Conservation (phyloP, 2,888 invertebrate genomes). For the Diachrysia chrysitis region DNA sequence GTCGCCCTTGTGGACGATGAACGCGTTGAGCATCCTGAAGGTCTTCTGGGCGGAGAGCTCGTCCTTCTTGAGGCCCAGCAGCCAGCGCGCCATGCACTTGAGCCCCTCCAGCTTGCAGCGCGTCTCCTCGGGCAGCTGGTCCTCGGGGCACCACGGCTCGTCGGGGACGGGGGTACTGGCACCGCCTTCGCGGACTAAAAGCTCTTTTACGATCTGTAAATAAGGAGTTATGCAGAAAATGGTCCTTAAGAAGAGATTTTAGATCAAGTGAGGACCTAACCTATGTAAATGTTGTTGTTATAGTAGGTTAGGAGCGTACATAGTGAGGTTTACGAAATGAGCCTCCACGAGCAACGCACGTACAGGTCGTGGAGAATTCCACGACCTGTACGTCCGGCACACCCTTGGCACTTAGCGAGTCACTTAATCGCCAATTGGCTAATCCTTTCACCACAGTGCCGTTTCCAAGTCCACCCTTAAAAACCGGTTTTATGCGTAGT, state of each 20-base stretch:
- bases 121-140: conserved; percentile 96
- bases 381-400: no score
- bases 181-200: conserved; percentile 95
- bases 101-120: conserved; percentile 97
- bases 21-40: conserved; percentile 97
- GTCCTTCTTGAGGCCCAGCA: conserved; percentile 96
- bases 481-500: no score
- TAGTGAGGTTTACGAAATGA: no score
- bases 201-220: conserved; percentile 96
- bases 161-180: conserved; percentile 61
- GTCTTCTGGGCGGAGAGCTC: conserved; percentile 97
- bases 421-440: no score
- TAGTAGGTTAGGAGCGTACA: no score
- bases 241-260: not conserved
- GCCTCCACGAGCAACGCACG: no score
- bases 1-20: conserved; percentile 97
- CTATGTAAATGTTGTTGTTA: no score
- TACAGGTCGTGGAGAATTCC: no score
- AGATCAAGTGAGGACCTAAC: no score
- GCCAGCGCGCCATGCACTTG: conserved; percentile 99
- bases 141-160: conserved; percentile 95
- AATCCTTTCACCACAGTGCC: no score
- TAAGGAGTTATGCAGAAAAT: not conserved
- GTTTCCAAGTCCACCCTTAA: no score
- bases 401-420: no score